Evolutionary conservation across 2,113 vertebrate genomes (phyloP).

Genomic region (Melanostigma gelatinosum): DNA sequence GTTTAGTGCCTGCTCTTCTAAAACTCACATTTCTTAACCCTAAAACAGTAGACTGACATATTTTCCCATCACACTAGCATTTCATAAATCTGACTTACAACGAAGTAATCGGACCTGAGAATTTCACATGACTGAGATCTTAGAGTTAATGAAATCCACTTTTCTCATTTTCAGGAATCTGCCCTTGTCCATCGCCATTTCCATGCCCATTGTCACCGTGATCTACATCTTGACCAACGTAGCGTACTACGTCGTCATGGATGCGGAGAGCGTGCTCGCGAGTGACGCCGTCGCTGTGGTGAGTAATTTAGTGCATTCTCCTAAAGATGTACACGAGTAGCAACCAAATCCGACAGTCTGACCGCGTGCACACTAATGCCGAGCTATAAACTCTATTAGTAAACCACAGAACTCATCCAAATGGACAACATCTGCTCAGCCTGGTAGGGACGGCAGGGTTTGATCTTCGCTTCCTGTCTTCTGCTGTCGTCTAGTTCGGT

Average conservation of each 20-base stretch:
- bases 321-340: background rate
- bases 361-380: background rate
- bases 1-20: too few relatives aligned
- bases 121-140: background rate
- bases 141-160: background rate
- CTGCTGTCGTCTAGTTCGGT: conserved; percentile 21
- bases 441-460: conserved; percentile 22
- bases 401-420: conserved; percentile 27
- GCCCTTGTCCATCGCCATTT: conserved; percentile 85
- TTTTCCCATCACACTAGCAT: too few relatives aligned
- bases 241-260: conserved; percentile 85
- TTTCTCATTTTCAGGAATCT: conserved; percentile 77
- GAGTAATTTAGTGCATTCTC: conserved; percentile 52
- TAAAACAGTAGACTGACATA: too few relatives aligned
- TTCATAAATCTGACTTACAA: background rate
- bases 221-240: conserved; percentile 88
- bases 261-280: conserved; percentile 75
- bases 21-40: too few relatives aligned
- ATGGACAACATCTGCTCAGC: conserved; percentile 58
- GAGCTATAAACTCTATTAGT: background rate
- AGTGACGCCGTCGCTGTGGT: conserved; percentile 88
- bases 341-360: background rate
- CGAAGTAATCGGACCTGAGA: background rate
- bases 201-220: conserved; percentile 86
- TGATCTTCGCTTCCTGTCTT: conserved; percentile 44